Evolutionary conservation across 2,888 invertebrate species (phyloP), one percentile per base, ranked within the genome.

Genomic region (Flabesymbios commensalis): DNA sequence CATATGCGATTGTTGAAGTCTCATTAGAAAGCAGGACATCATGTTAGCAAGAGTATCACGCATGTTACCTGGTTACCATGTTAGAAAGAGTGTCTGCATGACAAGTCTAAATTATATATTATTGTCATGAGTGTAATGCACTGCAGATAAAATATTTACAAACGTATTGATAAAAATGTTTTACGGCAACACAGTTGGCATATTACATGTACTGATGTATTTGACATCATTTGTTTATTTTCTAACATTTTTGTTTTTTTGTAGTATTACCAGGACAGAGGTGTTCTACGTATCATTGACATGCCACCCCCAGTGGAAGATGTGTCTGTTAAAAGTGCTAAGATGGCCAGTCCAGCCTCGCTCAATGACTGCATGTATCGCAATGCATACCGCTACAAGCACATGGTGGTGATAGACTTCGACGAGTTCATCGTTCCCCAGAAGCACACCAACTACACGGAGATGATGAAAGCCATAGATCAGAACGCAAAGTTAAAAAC

Each of bases 361-460:
- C 49, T 69, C 19, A 70, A 69, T 43, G 70, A 70, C 64, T 70
- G 70, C 41, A 61, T 70, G 69, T 32, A 67, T 36, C 51, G 64
- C 1, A 63, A 67, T 57, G 60, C 65, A 56, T 67, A 69, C 57
- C 36, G 64, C 3, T 65, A 55, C 32, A 43, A 48, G 5, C 43
- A 42, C 31, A 22, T 60, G 10, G 36, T 63, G 26, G 43, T 63
- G 14, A 26, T 63, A 3, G 63, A 63, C 26, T 36, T 54, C 29
- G 63, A 63, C 43, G 63, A 63, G 48, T 24, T 63, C 32, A 63
- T 63, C 32, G 43, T 63, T 56, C 57, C 70, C 4, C 47, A 53
- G n/a, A 32, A 28, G 3, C 51, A 62, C 45, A 14, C 33, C 28
- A 56, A 59, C 49, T 68, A 68, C 41, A 17, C 53, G 2, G 39